Evolutionary conservation across 2,113 vertebrate genomes (phyloP).

Genomic region (Coturnix japonica): DNA sequence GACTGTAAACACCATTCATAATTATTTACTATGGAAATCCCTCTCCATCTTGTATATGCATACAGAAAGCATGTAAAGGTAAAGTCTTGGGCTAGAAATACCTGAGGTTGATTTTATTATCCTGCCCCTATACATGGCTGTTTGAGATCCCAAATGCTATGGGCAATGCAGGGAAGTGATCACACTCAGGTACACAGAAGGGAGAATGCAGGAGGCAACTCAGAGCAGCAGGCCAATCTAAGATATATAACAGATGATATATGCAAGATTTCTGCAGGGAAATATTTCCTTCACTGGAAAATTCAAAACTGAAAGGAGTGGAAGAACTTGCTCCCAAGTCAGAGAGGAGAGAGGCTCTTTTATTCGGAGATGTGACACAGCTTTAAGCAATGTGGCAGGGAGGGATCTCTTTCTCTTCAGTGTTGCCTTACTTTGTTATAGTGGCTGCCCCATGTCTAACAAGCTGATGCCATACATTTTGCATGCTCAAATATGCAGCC

Average conservation of each 20-base stretch:
- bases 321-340: not conserved
- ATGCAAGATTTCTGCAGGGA: not conserved
- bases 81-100: not conserved
- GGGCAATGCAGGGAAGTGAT: not conserved
- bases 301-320: not conserved
- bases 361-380: not conserved
- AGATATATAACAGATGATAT: not conserved
- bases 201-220: accelerated
- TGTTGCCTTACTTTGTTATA: not conserved
- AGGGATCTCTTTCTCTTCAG: not conserved
- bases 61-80: not conserved
- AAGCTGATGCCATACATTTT: not conserved
- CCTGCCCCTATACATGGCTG: not conserved
- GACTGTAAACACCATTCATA: accelerated
- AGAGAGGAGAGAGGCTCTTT: not conserved
- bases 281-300: not conserved
- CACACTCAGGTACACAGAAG: not conserved
- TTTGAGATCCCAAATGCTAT: not conserved
- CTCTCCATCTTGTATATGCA: not conserved
- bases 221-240: not conserved
- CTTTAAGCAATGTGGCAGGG: not conserved
- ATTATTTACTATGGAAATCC: not conserved
- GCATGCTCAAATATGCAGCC: not conserved
- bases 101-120: not conserved
- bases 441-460: not conserved